Base-by-base conservation (phyloP, 2,113 vertebrate species). In the Varanus komodoensis region DNA sequence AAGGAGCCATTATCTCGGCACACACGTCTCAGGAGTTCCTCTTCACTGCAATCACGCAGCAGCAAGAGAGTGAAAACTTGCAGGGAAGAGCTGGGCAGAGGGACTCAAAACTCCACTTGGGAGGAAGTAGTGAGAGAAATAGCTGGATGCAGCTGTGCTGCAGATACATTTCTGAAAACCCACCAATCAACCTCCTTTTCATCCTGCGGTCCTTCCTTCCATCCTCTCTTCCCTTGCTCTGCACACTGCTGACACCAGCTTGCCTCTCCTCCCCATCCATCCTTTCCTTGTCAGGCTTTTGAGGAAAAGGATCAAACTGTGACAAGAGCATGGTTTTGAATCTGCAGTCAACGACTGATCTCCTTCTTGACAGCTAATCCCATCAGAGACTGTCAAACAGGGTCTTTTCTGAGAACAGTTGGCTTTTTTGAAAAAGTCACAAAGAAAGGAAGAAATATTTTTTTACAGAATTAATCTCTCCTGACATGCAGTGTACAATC, bases 351-450 rank as follows among this genome's bases (percentile, higher is more conserved):
- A 73, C 25, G 32, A 74, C 48, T 73, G 84, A 86, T 86, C 84
- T 86, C 48, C 29, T 86, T 73, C 68, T n/a, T 86, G 84, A 86
- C 84, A 86, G 84, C 34, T 86, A 86, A 86, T 86, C 48, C 69
- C 84, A 73, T 73, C 69, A 54, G 69, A 54, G 84, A 54, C 69
- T 86, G 84, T 73, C 84, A 86, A 68, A 50, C 84, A 14, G 50
- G 69, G 48, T 9, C 38, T 86, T 73, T 64, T 86, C 48, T 54
- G 84, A 86, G 50, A n/a, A 74, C 52, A 50, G 21, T 9, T 19
- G 61, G 57, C 23, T 83, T 71, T 50, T 73, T 32, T 21, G 25
- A 34, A 50, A 7, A 48, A 50, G 68, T 25, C 68, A 21, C 15
- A 69, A 69, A 14, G 27, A 50, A 71, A 71, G 44, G 67, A 19